Evolutionary conservation across 2,113 vertebrate genomes (phyloP).

Genomic region (Pseudorasbora parva): DNA sequence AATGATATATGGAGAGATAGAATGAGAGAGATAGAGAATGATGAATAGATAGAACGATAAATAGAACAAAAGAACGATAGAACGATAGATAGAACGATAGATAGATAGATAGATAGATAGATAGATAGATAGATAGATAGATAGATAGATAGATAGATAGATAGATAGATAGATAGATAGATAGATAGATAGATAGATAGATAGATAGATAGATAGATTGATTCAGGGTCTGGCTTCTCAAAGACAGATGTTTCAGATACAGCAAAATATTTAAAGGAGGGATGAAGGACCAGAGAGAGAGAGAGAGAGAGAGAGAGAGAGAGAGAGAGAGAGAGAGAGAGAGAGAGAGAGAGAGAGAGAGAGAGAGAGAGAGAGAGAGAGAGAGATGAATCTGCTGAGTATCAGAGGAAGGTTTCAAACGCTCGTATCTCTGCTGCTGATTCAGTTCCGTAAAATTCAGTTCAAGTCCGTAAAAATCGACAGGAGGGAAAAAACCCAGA

Average conservation of each 20-base stretch:
- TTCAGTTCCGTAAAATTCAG: conserved; percentile 18
- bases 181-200: no score
- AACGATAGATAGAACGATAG: background rate
- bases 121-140: no score
- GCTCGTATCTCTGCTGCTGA: background rate
- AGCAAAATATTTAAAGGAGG: background rate
- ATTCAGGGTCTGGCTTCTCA: no score
- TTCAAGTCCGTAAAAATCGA: conserved; percentile 7
- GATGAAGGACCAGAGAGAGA: no score
- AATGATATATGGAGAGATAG: background rate
- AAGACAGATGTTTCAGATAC: no score
- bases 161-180: background rate
- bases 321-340: no score
- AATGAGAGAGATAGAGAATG: background rate
- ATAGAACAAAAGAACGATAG: background rate
- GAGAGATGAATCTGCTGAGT: conserved; percentile 24
- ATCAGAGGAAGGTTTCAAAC: background rate
- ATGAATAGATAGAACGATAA: background rate
- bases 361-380: background rate
- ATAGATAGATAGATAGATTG: no score
- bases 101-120: background rate
- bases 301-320: no score
- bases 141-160: no score
- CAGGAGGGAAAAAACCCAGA: conserved; percentile 32
- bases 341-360: no score